phyloP scores from a whole-genome alignment of 2,797 vertebrate genomes.

The Halcyon leucocephala region DNA sequence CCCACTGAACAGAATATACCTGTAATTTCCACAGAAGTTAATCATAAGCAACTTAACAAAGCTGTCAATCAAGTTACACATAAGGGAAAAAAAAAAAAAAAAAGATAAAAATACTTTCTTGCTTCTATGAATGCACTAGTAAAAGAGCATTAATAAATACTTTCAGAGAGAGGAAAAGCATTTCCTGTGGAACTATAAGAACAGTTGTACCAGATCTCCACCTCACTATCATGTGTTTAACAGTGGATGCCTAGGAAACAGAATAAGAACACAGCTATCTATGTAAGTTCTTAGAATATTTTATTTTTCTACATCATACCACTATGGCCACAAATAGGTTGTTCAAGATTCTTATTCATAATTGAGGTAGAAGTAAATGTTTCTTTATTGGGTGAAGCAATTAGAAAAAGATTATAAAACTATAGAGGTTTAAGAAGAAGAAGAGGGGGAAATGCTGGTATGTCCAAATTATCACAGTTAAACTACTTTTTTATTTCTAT shows the following conservation, averaged over 20 bases:
- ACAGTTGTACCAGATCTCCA: background rate
- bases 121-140: background rate
- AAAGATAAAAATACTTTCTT: background rate
- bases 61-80: background rate
- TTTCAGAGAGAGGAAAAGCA: background rate
- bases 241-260: background rate
- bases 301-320: accelerated
- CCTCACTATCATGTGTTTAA: background rate
- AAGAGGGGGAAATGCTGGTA: background rate
- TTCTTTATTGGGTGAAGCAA: background rate
- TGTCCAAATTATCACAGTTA: background rate
- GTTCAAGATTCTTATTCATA: background rate
- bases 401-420: background rate
- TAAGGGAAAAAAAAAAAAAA: background rate
- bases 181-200: background rate
- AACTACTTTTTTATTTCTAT: background rate
- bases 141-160: background rate
- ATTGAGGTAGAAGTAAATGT: background rate
- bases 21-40: background rate
- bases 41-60: background rate
- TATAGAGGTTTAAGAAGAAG: background rate
- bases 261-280: background rate
- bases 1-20: background rate
- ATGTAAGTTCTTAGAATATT: background rate
- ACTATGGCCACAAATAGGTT: accelerated